Evolutionary conservation across 2,797 vertebrate species (phyloP).

Genomic region (Scleropages formosus): DNA sequence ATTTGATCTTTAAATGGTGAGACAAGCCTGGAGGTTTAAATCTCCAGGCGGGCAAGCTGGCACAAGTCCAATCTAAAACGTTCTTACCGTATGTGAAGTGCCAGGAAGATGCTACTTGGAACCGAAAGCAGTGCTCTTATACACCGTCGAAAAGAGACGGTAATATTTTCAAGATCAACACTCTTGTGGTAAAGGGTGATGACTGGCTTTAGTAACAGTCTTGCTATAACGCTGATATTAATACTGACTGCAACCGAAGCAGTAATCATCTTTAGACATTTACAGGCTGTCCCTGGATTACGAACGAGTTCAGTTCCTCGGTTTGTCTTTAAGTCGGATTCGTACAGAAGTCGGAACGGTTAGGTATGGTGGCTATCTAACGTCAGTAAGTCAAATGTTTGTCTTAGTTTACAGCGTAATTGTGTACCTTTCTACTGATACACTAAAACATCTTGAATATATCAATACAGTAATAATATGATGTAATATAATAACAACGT

Average conservation of each 20-base stretch:
- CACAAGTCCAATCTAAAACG: neutral
- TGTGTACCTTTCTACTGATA: too few relatives aligned
- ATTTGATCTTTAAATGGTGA: constrained; percentile 40
- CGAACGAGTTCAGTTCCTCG: too few relatives aligned
- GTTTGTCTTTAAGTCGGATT: too few relatives aligned
- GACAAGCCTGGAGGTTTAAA: constrained; percentile 27
- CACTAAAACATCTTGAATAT: too few relatives aligned
- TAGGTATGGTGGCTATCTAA: too few relatives aligned
- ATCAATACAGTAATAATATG: too few relatives aligned
- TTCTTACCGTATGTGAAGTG: neutral
- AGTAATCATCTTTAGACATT: neutral
- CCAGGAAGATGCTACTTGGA: neutral
- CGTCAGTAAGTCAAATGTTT: too few relatives aligned
- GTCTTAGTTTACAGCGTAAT: too few relatives aligned
- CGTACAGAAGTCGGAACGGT: too few relatives aligned
- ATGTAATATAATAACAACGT: too few relatives aligned
- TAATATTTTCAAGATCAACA: constrained; percentile 4
- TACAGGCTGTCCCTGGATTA: too few relatives aligned
- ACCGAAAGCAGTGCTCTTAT: neutral
- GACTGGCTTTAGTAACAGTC: neutral
- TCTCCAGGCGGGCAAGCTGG: constrained; percentile 16
- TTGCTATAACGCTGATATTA: neutral
- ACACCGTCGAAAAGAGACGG: neutral
- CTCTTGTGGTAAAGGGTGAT: neutral
- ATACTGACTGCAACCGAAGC: neutral